These are phyloP conservation scores for Limnephilus marmoratus DNA, from an alignment of 2,888 invertebrate species.

Conservation along the genomic window DNA sequence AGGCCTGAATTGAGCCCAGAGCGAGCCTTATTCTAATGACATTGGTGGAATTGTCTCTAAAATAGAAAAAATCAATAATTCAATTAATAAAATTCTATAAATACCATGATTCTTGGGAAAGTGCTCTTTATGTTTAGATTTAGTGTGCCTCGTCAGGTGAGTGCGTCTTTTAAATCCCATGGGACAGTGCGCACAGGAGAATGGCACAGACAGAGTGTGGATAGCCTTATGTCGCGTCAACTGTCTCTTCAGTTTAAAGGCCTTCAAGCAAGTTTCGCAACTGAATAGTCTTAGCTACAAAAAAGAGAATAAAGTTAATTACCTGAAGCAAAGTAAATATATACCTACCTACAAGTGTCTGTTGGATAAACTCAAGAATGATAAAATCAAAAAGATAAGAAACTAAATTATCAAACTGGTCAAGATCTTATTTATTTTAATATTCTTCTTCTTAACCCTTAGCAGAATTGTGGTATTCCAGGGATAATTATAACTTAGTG, in stretches of 20 bases:
- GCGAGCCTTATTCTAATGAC: too few relatives aligned
- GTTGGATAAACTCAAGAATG: too few relatives aligned
- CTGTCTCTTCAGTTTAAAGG: conserved; percentile 60
- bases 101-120: conserved; percentile 54
- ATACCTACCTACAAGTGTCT: too few relatives aligned
- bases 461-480: too few relatives aligned
- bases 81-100: background rate
- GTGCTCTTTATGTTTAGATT: conserved; percentile 61
- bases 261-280: conserved; percentile 60
- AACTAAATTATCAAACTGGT: too few relatives aligned
- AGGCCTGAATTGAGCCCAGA: too few relatives aligned
- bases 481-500: too few relatives aligned
- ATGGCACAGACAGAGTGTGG: conserved; percentile 50
- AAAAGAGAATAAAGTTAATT: conserved; percentile 3
- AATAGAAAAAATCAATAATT: background rate
- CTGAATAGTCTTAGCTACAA: conserved; percentile 59
- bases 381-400: too few relatives aligned
- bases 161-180: conserved; percentile 57
- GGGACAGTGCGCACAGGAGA: conserved; percentile 60
- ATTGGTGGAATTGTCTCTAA: background rate
- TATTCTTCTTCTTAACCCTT: too few relatives aligned
- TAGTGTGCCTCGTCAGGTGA: conserved; percentile 58
- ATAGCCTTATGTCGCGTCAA: conserved; percentile 59
- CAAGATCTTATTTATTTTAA: too few relatives aligned
- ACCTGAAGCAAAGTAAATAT: background rate